Conservation (phyloP, 2,888 invertebrate species). For the Sthenelais limicola region DNA sequence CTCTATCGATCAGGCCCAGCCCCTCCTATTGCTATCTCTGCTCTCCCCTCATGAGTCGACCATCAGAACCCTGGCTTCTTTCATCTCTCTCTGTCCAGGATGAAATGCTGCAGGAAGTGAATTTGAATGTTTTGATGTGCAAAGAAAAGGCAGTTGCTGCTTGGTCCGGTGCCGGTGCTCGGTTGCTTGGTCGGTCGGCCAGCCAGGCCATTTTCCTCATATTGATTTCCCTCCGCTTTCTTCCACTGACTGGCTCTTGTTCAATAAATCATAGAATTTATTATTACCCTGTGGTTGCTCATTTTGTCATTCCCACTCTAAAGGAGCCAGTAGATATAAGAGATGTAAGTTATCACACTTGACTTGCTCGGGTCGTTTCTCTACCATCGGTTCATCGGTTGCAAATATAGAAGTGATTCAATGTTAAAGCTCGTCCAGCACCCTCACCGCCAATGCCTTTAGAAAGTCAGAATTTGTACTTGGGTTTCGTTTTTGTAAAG, state of each 20-base stretch:
- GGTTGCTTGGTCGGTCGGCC: background rate
- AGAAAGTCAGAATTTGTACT: too few relatives aligned
- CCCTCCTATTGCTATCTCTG: slow-evolving; percentile 9
- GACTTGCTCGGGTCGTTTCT: too few relatives aligned
- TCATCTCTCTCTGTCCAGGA: slow-evolving; percentile 29
- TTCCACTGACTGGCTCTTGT: slow-evolving; percentile 17
- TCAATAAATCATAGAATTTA: slow-evolving; percentile 17
- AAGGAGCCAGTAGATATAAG: too few relatives aligned
- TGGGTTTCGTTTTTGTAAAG: too few relatives aligned
- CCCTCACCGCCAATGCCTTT: too few relatives aligned
- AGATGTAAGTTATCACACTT: too few relatives aligned
- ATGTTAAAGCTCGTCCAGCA: too few relatives aligned
- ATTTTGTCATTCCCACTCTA: slow-evolving; percentile 26
- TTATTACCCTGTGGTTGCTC: slow-evolving; percentile 20
- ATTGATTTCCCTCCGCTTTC: too few relatives aligned
- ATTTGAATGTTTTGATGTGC: slow-evolving; percentile 30
- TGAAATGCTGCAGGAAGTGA: slow-evolving; percentile 26
- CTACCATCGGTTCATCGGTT: too few relatives aligned
- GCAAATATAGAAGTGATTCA: too few relatives aligned
- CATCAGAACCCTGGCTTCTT: slow-evolving; percentile 22
- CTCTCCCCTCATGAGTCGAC: slow-evolving; percentile 16
- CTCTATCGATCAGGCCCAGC: background rate
- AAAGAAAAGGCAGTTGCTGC: background rate
- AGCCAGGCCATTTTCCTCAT: too few relatives aligned
- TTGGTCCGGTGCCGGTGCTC: slow-evolving; percentile 9